Evolutionary conservation across 2,113 vertebrate species (phyloP), one percentile per base, ranked within the genome.

Genomic region (Amphiprion percula): DNA sequence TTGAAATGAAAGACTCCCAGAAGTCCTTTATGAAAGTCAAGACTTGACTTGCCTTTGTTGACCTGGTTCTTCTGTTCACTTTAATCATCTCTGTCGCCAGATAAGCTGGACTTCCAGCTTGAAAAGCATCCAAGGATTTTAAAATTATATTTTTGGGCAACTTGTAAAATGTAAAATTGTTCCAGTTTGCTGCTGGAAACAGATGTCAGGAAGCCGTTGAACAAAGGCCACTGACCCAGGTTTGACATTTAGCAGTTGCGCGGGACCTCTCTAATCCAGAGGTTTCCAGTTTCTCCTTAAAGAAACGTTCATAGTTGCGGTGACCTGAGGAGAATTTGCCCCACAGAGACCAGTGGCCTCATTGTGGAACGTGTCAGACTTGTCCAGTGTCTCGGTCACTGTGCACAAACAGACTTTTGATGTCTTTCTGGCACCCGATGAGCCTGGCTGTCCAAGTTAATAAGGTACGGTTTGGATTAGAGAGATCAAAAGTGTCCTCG

Each of bases 231-330:
- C n/a, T 6, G 24, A 37, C 63, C 26, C 24, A 26, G 6, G 67
- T 59, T 67, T 73, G 69, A 72, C 77, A 54, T 64, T 66, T 74
- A 79, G 73, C 56, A 26, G 59, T 67, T 74, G 3, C 47, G 23
- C 41, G 67, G 41, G 55, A 24, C 64, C 37, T 47, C 39, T 21
- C 53, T 68, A 82, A 87, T 78, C 70, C 74, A 24, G 11, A 72
- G 74, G 83, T 87, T 59, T 93, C 75, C 24, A 49, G 83, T 94
- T 91, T 82, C 90, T 87, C 68, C 59, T 84, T 47, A 67, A 73
- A 87, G 85, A 94, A 85, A 93, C 90, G 83, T 90, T 81, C 90
- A 90, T 66, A 62, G 71, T 72, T 67, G 61, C 16, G 14, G 24
- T 79, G 88, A 91, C 89, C 88, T 86, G 21, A 50, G 55, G 74